Base-by-base conservation (phyloP, 2,888 invertebrate species). In the Autographa gamma region DNA sequence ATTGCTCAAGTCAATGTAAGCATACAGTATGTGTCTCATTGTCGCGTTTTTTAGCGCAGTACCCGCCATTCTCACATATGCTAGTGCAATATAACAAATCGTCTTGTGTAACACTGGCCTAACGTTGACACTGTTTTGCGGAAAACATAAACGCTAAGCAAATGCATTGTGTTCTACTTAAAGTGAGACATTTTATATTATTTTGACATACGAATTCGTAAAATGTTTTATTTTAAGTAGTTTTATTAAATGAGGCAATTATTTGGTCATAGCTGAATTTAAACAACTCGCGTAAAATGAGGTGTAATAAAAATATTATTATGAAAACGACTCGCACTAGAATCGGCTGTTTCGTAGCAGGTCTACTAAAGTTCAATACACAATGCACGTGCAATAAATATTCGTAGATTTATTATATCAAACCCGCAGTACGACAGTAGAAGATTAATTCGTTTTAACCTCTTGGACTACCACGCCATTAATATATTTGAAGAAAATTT, bases 1-100 rank as follows among this genome's bases (percentile, higher is more conserved):
- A 74, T 82, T 82, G 74, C 81, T 7, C 63, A 74, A 84, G 74
- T 54, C 16, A 1, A 60, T 66, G 67, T 59, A 68, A 60, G 72
- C 62, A 73, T 66, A 66, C 62, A 25, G 60, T 43, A 78, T 71
- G 63, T 71, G 76, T 77, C 82, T 74, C 81, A 87, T 87, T 88
- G 88, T 88, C 79, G 66, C 73, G 76, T 82, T 88, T 88, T 88
- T 87, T 80, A 73, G 70, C 71, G 71, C 31, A 66, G 52, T 71
- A 74, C 69, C 62, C 19, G 68, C 68, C 66, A 79, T 87, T 87
- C 83, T 80, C 88, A 81, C 82, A 77, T 64, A 74, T 73, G 78
- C 54, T 60, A 65, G 71, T 70, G 80, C 84, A 84, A 82, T 71
- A 73, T 66, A 67, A 60, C 85, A 82, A 82, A 78, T 84, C 76